phyloP scores from a whole-genome alignment of 2,888 invertebrate genomes.

The Agonopterix heracliana region DNA sequence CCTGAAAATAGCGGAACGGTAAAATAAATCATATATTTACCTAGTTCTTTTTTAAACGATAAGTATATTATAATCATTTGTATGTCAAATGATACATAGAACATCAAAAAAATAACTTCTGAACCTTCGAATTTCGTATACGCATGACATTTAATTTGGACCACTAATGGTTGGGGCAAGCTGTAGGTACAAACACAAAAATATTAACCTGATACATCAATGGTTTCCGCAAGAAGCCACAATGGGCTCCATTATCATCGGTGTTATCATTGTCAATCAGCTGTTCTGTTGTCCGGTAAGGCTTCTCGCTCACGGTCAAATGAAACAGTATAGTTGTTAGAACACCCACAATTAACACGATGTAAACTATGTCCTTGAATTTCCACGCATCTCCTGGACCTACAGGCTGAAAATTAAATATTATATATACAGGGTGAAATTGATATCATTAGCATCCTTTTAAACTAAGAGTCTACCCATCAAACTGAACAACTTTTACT shows the following conservation, averaged over 20 bases:
- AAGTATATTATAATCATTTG: background rate
- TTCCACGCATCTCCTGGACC: conserved; percentile 80
- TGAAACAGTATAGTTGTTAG: conserved; percentile 85
- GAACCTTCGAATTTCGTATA: too few species aligned
- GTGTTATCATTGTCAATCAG: conserved; percentile 22
- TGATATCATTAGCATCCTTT: too few species aligned
- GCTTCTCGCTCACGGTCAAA: conserved; percentile 78
- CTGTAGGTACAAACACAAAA: background rate
- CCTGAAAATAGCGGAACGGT: too few species aligned
- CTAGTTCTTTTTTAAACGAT: background rate
- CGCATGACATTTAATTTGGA: too few species aligned
- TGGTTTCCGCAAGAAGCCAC: conserved; percentile 47
- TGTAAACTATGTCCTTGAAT: conserved; percentile 81
- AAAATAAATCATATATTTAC: too few species aligned
- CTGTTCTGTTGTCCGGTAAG: conserved; percentile 32
- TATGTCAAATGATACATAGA: too few species aligned
- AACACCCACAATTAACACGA: conserved; percentile 80
- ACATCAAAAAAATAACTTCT: too few species aligned
- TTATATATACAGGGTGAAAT: too few species aligned
- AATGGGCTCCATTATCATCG: conserved; percentile 37
- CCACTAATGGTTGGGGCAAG: too few species aligned
- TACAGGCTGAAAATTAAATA: conserved; percentile 63
- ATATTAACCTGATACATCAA: conserved; percentile 55
- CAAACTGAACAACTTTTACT: too few species aligned
- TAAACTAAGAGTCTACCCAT: too few species aligned